Conservation (phyloP, 2,888 invertebrate species). For the Chouioia cunea region DNA sequence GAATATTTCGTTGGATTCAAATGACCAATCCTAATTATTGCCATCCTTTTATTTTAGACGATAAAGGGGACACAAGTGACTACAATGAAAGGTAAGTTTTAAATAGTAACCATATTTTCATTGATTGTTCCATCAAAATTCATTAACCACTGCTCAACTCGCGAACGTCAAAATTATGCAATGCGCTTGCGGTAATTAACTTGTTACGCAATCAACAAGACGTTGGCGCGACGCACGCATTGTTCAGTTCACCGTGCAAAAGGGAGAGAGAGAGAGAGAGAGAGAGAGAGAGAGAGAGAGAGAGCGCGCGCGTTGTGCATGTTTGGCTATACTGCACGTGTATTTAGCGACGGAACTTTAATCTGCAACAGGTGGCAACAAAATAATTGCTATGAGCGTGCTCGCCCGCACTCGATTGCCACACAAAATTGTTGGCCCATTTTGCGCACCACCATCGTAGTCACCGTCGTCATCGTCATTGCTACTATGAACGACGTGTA, state of each 20-base stretch:
- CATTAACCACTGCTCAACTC: too few species aligned
- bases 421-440: slow-evolving; percentile 30
- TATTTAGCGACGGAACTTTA: slow-evolving; percentile 36
- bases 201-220: slow-evolving; percentile 4
- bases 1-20: too few species aligned
- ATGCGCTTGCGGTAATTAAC: too few species aligned
- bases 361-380: slow-evolving; percentile 38
- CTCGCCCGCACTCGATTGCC: slow-evolving; percentile 5
- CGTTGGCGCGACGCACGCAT: not conserved
- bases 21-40: too few species aligned
- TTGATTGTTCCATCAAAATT: too few species aligned
- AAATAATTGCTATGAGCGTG: slow-evolving; percentile 38
- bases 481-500: not conserved
- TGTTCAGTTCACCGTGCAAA: not conserved
- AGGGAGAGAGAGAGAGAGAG: too few species aligned
- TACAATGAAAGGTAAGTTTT: too few species aligned
- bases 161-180: too few species aligned
- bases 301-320: not conserved
- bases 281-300: too few species aligned
- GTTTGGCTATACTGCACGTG: not conserved
- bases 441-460: not conserved
- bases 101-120: too few species aligned
- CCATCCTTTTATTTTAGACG: too few species aligned
- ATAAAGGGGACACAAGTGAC: too few species aligned
- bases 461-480: not conserved